These are phyloP conservation scores for Xenus cinereus DNA, from an alignment of 2,113 vertebrate genomes.

Conservation along the genomic window DNA sequence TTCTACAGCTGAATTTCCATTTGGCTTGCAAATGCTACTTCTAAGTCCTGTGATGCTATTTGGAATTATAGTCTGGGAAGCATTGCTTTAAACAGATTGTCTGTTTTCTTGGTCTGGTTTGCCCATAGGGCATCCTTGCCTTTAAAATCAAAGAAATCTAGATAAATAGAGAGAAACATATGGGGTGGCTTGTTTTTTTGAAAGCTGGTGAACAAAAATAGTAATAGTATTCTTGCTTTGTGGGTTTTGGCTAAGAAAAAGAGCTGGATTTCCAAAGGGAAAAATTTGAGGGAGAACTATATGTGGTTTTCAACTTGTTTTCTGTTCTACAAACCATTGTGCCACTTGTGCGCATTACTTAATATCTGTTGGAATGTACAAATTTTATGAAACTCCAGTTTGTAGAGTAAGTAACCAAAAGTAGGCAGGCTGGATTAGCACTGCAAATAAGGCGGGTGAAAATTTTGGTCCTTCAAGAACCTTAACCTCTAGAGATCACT, in stretches of 20 bases:
- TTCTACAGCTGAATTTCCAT: slow-evolving; percentile 21
- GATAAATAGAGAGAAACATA: background rate
- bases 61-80: background rate
- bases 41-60: background rate
- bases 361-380: background rate
- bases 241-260: slow-evolving; percentile 14
- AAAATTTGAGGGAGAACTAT: background rate
- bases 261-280: background rate
- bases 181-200: background rate
- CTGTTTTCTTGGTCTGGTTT: background rate
- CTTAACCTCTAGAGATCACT: background rate
- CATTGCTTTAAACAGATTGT: background rate
- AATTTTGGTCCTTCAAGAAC: background rate
- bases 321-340: slow-evolving; percentile 2
- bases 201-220: slow-evolving; percentile 25
- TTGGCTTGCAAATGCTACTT: background rate
- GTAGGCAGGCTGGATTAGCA: background rate
- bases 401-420: background rate
- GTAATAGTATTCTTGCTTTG: background rate
- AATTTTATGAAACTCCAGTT: background rate
- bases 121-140: background rate
- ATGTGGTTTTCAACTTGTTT: slow-evolving; percentile 30
- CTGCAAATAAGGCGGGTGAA: background rate
- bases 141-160: background rate
- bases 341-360: background rate